A percentile compares a stretch with the other conserved stretches of the same genome.
phyloP scores from a whole-genome alignment of 2,888 invertebrate genomes.

The Calliopum simillimum region DNA sequence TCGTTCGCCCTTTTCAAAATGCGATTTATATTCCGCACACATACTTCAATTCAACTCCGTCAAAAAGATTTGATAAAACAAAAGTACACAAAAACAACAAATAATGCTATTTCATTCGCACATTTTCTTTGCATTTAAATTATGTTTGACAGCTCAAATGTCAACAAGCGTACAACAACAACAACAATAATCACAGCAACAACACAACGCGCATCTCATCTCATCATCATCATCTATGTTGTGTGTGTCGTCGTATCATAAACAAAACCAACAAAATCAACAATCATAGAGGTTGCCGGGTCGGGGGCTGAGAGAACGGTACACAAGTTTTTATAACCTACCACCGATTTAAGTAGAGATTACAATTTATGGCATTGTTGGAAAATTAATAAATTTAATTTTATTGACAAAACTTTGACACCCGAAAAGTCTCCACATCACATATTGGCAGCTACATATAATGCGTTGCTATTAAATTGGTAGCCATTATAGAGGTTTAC shows the following conservation, averaged over 20 bases:
- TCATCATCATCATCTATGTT: too few relatives aligned
- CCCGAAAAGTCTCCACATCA: conserved; percentile 34
- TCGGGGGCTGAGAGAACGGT: background rate
- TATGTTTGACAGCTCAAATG: conserved; percentile 16
- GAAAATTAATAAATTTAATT: conserved; percentile 50
- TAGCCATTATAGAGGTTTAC: conserved; percentile 38
- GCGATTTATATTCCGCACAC: too few relatives aligned
- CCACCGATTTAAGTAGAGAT: conserved; percentile 36
- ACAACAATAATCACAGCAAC: background rate
- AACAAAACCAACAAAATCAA: background rate
- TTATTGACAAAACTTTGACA: conserved; percentile 48
- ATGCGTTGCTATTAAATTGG: conserved; percentile 45
- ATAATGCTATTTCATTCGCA: too few relatives aligned
- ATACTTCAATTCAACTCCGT: too few relatives aligned
- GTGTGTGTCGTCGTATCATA: background rate
- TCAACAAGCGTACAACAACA: conserved; percentile 6
- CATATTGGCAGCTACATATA: conserved; percentile 27
- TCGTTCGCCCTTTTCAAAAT: too few relatives aligned
- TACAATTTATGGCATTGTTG: conserved; percentile 43
- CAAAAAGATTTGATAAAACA: too few relatives aligned
- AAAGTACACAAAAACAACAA: too few relatives aligned
- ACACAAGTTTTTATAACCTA: background rate
- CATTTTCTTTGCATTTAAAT: background rate
- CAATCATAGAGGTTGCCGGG: background rate
- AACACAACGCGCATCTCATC: background rate